Evolutionary conservation across 2,113 vertebrate species (phyloP).

Genomic region (Otis tarda): DNA sequence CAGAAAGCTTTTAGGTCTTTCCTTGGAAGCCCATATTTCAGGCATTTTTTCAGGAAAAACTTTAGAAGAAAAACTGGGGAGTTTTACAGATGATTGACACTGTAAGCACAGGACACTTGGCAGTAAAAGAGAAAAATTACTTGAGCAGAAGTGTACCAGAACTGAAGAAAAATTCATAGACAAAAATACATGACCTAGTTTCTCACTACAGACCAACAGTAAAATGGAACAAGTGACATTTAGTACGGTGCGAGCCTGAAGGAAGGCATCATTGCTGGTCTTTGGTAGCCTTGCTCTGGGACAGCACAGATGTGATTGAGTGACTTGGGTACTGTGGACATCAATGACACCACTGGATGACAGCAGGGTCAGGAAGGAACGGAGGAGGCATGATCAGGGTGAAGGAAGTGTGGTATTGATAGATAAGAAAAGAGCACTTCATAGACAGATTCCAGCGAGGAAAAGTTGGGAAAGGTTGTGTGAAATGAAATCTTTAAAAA

Average conservation of each 20-base stretch:
- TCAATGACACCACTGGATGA: accelerated
- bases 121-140: neutral
- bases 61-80: neutral
- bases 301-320: neutral
- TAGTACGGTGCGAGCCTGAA: neutral
- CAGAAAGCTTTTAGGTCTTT: neutral
- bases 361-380: neutral
- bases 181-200: neutral
- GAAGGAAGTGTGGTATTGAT: neutral
- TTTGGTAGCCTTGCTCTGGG: neutral
- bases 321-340: neutral
- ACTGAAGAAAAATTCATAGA: neutral
- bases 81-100: neutral
- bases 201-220: neutral
- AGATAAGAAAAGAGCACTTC: neutral
- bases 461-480: neutral
- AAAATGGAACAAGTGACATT: neutral
- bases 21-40: neutral
- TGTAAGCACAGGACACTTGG: neutral
- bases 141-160: neutral
- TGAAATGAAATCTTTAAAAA: neutral
- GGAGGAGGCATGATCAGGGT: neutral
- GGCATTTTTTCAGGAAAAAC: neutral
- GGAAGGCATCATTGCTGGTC: neutral
- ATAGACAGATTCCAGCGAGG: neutral